Evolutionary conservation across 2,797 vertebrate species (phyloP).

Genomic region (Cossypha polioptera): DNA sequence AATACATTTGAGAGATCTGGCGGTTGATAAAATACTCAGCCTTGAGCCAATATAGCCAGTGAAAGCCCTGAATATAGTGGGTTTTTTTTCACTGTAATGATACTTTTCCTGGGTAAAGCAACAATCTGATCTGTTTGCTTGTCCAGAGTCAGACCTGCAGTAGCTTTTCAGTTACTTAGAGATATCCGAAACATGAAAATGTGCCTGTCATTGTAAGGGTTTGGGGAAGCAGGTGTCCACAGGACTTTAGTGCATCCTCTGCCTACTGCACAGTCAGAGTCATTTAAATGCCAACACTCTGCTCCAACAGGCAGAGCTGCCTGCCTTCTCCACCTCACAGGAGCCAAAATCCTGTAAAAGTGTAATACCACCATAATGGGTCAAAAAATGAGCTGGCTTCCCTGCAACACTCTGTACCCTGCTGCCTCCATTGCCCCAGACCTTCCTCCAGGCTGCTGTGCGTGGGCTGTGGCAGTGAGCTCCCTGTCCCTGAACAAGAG

Average conservation of each 20-base stretch:
- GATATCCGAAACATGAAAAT: background rate
- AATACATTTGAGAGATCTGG: background rate
- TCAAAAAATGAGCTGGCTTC: background rate
- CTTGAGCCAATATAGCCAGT: background rate
- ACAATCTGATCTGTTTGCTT: background rate
- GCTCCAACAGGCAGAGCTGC: background rate
- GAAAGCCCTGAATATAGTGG: background rate
- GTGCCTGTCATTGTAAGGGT: background rate
- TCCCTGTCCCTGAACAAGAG: background rate
- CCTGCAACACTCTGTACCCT: rapidly evolving
- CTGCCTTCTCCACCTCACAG: background rate
- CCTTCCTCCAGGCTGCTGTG: background rate
- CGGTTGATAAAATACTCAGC: background rate
- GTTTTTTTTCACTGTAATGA: background rate
- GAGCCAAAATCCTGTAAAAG: background rate
- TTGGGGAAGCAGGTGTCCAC: background rate
- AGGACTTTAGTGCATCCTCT: background rate
- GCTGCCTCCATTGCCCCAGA: rapidly evolving
- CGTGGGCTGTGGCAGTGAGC: background rate
- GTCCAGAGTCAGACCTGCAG: background rate
- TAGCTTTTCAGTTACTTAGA: background rate
- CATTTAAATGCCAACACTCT: background rate
- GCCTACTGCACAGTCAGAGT: background rate
- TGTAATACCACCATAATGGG: rapidly evolving
- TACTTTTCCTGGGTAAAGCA: background rate